Evolutionary conservation across 2,113 vertebrate species (phyloP).

Genomic region (Thermophis baileyi): DNA sequence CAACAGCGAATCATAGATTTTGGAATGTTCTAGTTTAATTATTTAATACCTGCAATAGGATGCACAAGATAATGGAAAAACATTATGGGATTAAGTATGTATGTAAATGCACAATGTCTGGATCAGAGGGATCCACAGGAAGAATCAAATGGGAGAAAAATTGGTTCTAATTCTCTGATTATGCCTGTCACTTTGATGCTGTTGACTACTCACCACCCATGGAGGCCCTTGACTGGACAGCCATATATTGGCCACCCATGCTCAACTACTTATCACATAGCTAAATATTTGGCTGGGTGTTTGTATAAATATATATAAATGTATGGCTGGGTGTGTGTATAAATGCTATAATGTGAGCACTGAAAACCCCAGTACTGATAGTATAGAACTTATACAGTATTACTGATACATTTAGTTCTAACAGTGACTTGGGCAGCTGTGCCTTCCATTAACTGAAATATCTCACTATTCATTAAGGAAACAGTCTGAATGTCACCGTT

Average conservation of each 20-base stretch:
- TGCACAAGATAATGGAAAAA: background rate
- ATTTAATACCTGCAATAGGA: background rate
- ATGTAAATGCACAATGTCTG: background rate
- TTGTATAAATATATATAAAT: background rate
- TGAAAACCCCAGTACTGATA: background rate
- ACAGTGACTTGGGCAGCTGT: background rate
- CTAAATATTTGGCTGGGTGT: background rate
- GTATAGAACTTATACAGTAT: background rate
- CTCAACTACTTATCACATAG: background rate
- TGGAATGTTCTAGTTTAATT: background rate
- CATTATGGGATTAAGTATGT: background rate
- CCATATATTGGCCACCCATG: background rate
- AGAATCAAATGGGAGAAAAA: background rate
- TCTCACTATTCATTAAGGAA: background rate
- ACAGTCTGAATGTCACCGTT: background rate
- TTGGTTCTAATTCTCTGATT: background rate
- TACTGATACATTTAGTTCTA: background rate
- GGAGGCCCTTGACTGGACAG: background rate
- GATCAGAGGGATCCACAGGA: background rate
- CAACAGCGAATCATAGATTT: background rate
- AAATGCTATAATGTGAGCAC: background rate
- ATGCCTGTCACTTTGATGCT: background rate
- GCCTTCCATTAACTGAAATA: background rate
- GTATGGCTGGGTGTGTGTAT: background rate
- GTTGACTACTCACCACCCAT: background rate